Conservation (phyloP, 2,113 vertebrate genomes). For the Marmota flaviventris region DNA sequence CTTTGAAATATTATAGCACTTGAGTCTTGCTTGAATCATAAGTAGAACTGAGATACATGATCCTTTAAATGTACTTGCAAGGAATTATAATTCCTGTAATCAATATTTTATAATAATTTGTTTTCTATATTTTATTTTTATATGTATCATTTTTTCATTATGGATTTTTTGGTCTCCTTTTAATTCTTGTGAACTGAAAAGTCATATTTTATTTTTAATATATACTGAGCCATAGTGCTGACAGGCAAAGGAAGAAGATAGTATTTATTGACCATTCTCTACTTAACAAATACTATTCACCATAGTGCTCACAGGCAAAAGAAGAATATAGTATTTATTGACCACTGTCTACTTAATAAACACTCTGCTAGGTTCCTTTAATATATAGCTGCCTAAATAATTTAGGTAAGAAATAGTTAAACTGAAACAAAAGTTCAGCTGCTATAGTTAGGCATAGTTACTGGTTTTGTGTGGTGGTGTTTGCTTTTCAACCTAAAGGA, state of each 20-base stretch:
- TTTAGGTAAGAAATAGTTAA: constrained; percentile 20
- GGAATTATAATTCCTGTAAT: background rate
- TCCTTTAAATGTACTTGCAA: background rate
- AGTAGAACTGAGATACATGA: background rate
- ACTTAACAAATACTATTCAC: too few relatives aligned
- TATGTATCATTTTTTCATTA: background rate
- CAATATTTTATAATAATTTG: background rate
- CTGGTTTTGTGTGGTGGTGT: background rate
- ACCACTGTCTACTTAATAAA: background rate
- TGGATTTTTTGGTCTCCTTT: background rate
- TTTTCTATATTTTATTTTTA: background rate
- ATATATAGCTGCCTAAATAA: background rate
- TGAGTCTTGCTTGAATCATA: background rate
- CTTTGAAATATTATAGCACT: constrained; percentile 26
- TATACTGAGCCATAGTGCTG: background rate
- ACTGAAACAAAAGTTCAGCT: constrained; percentile 19
- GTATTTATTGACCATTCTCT: background rate
- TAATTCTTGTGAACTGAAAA: background rate
- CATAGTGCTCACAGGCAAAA: background rate
- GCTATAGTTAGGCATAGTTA: background rate
- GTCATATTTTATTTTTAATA: background rate
- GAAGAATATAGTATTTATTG: background rate
- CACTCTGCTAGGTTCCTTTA: background rate
- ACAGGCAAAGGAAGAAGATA: background rate
- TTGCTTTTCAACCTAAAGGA: background rate